phyloP scores from a whole-genome alignment of 2,113 vertebrate genomes.

The Trichechus manatus region DNA sequence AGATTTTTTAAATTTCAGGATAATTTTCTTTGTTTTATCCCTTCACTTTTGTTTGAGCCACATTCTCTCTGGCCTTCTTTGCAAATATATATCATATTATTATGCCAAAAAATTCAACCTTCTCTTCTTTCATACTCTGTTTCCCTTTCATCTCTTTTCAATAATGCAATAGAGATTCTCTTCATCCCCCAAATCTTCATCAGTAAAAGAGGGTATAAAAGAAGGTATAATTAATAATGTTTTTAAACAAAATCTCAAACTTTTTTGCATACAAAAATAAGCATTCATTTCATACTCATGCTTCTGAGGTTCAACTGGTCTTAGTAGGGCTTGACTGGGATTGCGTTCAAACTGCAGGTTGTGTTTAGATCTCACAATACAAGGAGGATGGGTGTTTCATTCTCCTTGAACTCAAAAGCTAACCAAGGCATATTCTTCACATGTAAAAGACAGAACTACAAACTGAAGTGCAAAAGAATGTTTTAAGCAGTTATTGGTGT shows the following conservation, averaged over 20 bases:
- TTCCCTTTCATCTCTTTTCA: not conserved
- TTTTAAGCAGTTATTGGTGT: not conserved
- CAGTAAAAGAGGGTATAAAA: not conserved
- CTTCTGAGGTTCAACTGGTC: not conserved
- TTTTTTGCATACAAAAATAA: not conserved
- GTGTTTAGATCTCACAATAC: not conserved
- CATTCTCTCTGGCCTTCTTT: not conserved
- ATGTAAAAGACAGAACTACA: not conserved
- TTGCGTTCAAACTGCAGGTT: not conserved
- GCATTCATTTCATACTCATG: not conserved
- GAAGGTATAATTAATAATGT: not conserved
- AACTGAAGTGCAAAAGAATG: not conserved
- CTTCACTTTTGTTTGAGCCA: not conserved
- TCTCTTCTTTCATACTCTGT: not conserved
- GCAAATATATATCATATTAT: not conserved
- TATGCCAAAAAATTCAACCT: not conserved
- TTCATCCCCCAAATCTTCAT: not conserved
- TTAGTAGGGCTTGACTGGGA: not conserved
- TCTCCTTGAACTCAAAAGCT: not conserved
- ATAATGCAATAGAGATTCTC: not conserved
- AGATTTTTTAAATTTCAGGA: not conserved
- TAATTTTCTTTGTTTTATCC: not conserved
- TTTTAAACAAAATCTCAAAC: not conserved
- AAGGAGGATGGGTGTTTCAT: not conserved
- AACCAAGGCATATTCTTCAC: not conserved